These are phyloP conservation scores for Labeo calbasu DNA, from an alignment of 2,797 vertebrate species.

Conservation along the genomic window DNA sequence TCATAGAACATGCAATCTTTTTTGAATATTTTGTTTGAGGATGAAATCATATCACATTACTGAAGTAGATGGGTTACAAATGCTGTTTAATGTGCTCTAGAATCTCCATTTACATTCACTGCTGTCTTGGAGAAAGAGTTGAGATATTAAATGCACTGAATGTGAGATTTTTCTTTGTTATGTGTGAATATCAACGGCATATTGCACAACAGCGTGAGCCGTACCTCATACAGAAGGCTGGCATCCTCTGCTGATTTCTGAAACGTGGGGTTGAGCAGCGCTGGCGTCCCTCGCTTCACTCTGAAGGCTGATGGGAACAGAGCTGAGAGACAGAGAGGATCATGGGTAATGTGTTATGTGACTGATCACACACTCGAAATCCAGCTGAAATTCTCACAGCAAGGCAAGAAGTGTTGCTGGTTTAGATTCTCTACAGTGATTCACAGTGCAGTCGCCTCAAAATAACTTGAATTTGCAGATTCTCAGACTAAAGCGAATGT, in stretches of 20 bases:
- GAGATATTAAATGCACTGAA: not conserved
- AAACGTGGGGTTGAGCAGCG: slow-evolving; percentile 84
- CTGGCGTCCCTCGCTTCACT: slow-evolving; percentile 81
- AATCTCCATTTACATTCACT: not conserved
- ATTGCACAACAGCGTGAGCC: not conserved
- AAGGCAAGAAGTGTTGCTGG: not conserved
- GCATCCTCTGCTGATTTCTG: slow-evolving; percentile 86
- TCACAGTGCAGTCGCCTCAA: not conserved
- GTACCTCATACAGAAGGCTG: slow-evolving; percentile 90
- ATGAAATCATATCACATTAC: not conserved
- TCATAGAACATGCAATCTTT: too few species aligned
- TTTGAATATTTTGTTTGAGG: not conserved
- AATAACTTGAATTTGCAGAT: not conserved
- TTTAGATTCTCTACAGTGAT: not conserved
- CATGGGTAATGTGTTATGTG: slow-evolving; percentile 11
- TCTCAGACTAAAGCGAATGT: not conserved
- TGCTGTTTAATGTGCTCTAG: not conserved
- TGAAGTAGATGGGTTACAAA: not conserved
- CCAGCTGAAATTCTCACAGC: not conserved
- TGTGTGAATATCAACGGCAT: not conserved
- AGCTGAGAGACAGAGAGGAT: slow-evolving; percentile 71
- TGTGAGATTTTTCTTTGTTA: not conserved
- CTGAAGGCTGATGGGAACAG: slow-evolving; percentile 87
- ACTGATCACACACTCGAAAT: not conserved
- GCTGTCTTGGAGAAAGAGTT: not conserved